These are phyloP conservation scores for Eupithecia pulchellata DNA, from an alignment of 2,888 invertebrate species.

Conservation along the genomic window DNA sequence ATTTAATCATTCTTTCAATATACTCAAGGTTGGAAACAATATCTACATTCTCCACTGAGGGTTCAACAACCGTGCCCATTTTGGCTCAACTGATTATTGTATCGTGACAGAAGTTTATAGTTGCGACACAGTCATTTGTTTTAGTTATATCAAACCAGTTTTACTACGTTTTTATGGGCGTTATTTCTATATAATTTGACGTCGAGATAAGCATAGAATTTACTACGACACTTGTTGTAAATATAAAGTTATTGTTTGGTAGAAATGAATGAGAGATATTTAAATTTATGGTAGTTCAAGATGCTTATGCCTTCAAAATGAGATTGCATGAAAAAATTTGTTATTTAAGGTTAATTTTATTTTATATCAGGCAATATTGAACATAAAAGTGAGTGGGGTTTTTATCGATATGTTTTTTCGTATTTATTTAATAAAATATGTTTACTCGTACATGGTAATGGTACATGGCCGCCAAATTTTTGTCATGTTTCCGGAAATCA, in stretches of 20 bases:
- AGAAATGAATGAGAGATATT: conserved; percentile 1
- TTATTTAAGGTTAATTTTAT: background rate
- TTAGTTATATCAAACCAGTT: conserved; percentile 37
- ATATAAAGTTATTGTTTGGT: conserved; percentile 19
- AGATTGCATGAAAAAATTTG: background rate
- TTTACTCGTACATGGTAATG: no score
- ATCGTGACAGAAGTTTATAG: conserved; percentile 36
- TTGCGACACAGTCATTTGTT: conserved; percentile 38
- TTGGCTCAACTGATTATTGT: conserved; percentile 31
- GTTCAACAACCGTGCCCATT: conserved; percentile 2
- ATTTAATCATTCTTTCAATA: background rate
- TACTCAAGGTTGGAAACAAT: background rate
- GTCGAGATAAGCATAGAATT: conserved; percentile 39
- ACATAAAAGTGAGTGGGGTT: background rate
- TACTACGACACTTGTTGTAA: conserved; percentile 30
- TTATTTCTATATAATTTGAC: conserved; percentile 41
- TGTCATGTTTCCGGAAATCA: no score
- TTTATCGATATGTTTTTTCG: background rate
- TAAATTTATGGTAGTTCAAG: background rate
- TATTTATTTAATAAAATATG: no score
- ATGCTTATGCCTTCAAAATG: background rate
- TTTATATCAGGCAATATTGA: background rate
- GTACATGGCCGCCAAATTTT: no score
- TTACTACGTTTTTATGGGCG: conserved; percentile 42
- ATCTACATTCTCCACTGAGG: background rate